Conservation (phyloP, 1,140 invertebrate species). For the Drosophila leontia region DNA sequence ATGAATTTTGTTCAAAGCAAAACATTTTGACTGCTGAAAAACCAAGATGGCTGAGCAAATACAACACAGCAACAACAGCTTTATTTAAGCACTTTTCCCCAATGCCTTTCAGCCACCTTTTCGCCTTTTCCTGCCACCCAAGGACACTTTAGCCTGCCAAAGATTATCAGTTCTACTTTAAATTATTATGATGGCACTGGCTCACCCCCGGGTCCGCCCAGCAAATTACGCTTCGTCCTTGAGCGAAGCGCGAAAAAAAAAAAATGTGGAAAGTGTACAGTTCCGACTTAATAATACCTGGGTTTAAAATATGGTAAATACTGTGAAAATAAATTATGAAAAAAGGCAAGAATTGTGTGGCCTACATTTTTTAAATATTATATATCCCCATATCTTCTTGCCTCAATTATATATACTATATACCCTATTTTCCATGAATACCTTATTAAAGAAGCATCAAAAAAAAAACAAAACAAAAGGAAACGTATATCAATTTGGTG, state of each 20-base stretch:
- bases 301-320: no score
- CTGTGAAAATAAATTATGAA: background rate
- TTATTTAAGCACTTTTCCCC: slow-evolving; percentile 41
- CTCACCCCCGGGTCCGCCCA: slow-evolving; percentile 36
- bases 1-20: slow-evolving; percentile 27
- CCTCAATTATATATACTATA: no score
- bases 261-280: background rate
- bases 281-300: background rate
- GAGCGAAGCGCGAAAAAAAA: background rate
- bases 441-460: slow-evolving; percentile 17
- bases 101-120: slow-evolving; percentile 36
- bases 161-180: slow-evolving; percentile 67
- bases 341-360: background rate
- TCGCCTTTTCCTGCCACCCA: slow-evolving; percentile 34
- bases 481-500: slow-evolving; percentile 71
- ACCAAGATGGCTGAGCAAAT: slow-evolving; percentile 16
- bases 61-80: slow-evolving; percentile 41
- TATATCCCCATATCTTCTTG: background rate
- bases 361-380: background rate
- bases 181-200: slow-evolving; percentile 66
- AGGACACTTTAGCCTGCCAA: slow-evolving; percentile 59
- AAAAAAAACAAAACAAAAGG: slow-evolving; percentile 59
- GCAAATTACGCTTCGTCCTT: slow-evolving; percentile 58
- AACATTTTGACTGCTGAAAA: slow-evolving; percentile 25
- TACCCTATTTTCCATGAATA: background rate